These are phyloP conservation scores for Drosophila kuntzei DNA, from an alignment of 2,888 invertebrate species.

Conservation along the genomic window DNA sequence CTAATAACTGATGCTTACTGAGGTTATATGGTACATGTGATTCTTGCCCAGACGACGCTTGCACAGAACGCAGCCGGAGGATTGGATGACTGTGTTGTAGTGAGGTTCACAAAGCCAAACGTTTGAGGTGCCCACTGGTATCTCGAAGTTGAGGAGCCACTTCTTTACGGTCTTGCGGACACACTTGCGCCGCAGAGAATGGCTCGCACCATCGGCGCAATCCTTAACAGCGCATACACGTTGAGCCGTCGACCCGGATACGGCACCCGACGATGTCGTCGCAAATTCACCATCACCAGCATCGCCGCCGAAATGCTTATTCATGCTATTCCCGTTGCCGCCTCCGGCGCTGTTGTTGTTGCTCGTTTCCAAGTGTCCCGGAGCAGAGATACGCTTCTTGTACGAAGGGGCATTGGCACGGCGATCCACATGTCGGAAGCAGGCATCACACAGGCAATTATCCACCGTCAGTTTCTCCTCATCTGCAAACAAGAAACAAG, in stretches of 20 bases:
- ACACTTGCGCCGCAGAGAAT: conserved; percentile 90
- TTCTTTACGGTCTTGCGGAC: conserved; percentile 89
- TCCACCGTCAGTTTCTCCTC: conserved; percentile 93
- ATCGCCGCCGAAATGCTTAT: conserved; percentile 51
- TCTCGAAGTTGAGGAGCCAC: conserved; percentile 88
- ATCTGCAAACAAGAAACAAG: conserved; percentile 85
- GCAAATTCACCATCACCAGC: conserved; percentile 41
- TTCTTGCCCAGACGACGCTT: conserved; percentile 91
- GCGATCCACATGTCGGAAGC: conserved; percentile 93
- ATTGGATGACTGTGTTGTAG: conserved; percentile 90
- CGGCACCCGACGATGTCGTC: conserved; percentile 26
- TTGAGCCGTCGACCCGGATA: conserved; percentile 31
- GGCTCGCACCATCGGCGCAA: conserved; percentile 87
- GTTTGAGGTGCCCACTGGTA: conserved; percentile 86
- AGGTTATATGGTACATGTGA: conserved; percentile 90
- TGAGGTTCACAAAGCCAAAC: conserved; percentile 90
- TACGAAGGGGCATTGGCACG: conserved; percentile 91
- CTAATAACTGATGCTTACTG: conserved; percentile 79
- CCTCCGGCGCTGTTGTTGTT: conserved; percentile 20
- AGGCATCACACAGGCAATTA: conserved; percentile 94
- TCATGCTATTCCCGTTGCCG: conserved; percentile 35
- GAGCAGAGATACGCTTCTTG: conserved; percentile 86
- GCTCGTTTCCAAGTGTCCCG: conserved; percentile 78
- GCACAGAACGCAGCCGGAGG: conserved; percentile 92
- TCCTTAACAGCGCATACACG: conserved; percentile 88